Conservation (phyloP, 2,888 invertebrate species). For the Prenolepis imparis region DNA sequence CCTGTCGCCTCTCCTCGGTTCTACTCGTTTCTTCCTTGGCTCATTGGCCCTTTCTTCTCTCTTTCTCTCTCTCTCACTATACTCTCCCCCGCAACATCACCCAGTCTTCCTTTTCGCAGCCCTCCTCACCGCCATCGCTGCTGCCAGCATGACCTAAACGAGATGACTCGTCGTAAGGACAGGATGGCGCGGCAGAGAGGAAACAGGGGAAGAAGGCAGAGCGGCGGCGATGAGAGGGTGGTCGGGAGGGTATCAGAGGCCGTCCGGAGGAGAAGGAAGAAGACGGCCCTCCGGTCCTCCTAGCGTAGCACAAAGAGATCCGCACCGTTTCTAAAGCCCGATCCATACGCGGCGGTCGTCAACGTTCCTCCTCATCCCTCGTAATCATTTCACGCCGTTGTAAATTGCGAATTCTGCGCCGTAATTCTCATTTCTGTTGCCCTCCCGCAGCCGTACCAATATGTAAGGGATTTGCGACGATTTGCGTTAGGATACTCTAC, state of each 20-base stretch:
- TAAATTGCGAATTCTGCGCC: slow-evolving; percentile 64
- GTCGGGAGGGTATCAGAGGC: slow-evolving; percentile 66
- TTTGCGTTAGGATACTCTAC: slow-evolving; percentile 31
- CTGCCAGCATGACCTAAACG: slow-evolving; percentile 73
- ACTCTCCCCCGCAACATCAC: slow-evolving; percentile 29
- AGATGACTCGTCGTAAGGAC: slow-evolving; percentile 75
- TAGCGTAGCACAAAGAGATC: slow-evolving; percentile 75
- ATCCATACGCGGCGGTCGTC: slow-evolving; percentile 70
- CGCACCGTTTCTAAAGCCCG: slow-evolving; percentile 74
- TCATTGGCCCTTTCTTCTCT: slow-evolving; percentile 40
- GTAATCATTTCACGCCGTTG: slow-evolving; percentile 69
- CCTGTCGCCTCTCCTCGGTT: slow-evolving; percentile 72
- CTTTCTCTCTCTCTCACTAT: neutral
- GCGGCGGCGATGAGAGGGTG: slow-evolving; percentile 30
- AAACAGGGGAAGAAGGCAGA: slow-evolving; percentile 37
- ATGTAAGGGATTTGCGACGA: neutral
- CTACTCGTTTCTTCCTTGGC: slow-evolving; percentile 65
- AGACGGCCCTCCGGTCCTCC: slow-evolving; percentile 75
- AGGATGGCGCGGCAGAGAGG: slow-evolving; percentile 60
- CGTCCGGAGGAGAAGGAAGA: slow-evolving; percentile 75
- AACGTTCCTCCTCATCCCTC: slow-evolving; percentile 59
- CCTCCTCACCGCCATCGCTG: slow-evolving; percentile 44
- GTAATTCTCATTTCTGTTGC: slow-evolving; percentile 1
- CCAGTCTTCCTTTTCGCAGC: slow-evolving; percentile 59
- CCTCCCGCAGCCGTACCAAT: neutral